Percentiles rank a stretch among this genome's conserved stretches.
Conservation (phyloP, 2,797 vertebrate species). For the Prionace glauca region DNA sequence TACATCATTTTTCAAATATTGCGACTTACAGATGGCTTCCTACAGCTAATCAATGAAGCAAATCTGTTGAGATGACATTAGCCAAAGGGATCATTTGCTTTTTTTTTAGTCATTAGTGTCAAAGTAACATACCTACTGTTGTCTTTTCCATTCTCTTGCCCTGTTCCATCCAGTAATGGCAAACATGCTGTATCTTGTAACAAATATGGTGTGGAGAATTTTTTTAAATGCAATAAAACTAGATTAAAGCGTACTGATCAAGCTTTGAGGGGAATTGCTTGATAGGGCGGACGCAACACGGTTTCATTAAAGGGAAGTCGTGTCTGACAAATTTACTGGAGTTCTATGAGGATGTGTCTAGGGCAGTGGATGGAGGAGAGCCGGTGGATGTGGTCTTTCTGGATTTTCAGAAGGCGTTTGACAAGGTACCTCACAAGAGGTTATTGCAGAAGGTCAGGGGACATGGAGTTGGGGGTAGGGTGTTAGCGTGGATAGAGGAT, state of each 20-base stretch:
- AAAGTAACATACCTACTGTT: background rate
- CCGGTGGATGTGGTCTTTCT: too few species aligned
- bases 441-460: too few species aligned
- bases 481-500: too few species aligned
- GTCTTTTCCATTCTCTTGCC: background rate
- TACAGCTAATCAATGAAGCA: background rate
- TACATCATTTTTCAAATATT: background rate
- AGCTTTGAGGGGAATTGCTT: too few species aligned
- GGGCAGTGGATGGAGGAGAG: too few species aligned
- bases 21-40: background rate
- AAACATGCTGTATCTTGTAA: background rate
- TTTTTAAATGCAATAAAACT: background rate
- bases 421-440: too few species aligned
- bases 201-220: background rate
- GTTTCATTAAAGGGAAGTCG: too few species aligned
- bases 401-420: too few species aligned
- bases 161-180: background rate
- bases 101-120: background rate
- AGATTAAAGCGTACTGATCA: background rate
- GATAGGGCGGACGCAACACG: too few species aligned
- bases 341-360: too few species aligned
- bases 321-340: too few species aligned
- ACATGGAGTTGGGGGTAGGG: too few species aligned
- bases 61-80: background rate
- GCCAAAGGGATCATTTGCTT: background rate